Evolutionary conservation across 2,888 invertebrate genomes (phyloP).

Genomic region (Aelia acuminata): DNA sequence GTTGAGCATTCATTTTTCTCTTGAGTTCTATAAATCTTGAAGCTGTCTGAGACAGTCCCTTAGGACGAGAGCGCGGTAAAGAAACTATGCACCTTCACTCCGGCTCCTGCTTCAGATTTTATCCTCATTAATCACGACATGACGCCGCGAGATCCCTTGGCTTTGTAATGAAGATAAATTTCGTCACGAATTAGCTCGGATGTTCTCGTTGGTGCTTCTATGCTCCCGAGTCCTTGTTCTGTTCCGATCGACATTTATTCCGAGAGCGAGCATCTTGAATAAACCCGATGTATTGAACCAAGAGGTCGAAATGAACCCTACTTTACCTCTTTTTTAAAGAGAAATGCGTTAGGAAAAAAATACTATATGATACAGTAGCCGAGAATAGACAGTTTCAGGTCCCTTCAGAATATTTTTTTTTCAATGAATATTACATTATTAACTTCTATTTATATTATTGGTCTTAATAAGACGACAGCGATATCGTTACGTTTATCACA

Average conservation of each 20-base stretch:
- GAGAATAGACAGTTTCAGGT: too few relatives aligned
- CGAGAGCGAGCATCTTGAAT: too few relatives aligned
- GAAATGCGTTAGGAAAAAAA: too few relatives aligned
- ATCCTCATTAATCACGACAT: slow-evolving; percentile 24
- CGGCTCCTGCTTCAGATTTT: background rate
- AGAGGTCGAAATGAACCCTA: too few relatives aligned
- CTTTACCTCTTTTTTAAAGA: too few relatives aligned
- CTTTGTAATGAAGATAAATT: slow-evolving; percentile 38
- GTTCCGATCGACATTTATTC: background rate
- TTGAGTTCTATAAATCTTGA: slow-evolving; percentile 28
- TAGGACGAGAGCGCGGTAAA: background rate
- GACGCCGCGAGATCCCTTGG: background rate
- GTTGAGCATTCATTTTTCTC: slow-evolving; percentile 36
- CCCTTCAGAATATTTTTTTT: too few relatives aligned
- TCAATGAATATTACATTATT: too few relatives aligned
- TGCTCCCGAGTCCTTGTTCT: background rate
- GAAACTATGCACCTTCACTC: slow-evolving; percentile 35
- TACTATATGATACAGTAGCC: too few relatives aligned
- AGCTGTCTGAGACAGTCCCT: slow-evolving; percentile 38
- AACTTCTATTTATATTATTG: too few relatives aligned
- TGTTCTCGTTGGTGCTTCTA: background rate
- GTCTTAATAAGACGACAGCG: too few relatives aligned
- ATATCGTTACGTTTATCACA: too few relatives aligned
- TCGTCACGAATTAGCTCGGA: background rate
- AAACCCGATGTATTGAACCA: too few relatives aligned